Evolutionary conservation across 2,113 vertebrate species (phyloP).

Genomic region (Plotosus lineatus): DNA sequence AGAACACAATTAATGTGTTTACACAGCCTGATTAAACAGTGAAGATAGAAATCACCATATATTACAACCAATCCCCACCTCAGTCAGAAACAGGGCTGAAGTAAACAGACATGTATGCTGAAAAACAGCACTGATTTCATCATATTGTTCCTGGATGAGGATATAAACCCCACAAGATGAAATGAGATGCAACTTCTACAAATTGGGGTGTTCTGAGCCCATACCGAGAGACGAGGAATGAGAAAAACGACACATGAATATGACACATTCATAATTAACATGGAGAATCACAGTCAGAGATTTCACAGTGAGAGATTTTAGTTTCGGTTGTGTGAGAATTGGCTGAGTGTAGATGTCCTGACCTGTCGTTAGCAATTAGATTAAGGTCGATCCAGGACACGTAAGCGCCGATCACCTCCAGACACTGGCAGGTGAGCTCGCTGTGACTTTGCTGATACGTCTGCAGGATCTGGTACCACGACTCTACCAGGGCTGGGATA

Average conservation of each 20-base stretch:
- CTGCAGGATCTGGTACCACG: constrained; percentile 98
- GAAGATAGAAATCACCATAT: no score
- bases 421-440: constrained; percentile 96
- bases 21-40: no score
- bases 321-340: no score
- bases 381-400: constrained; percentile 99
- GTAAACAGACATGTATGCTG: no score
- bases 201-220: no score
- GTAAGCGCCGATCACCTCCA: constrained; percentile 96
- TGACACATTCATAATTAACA: background rate
- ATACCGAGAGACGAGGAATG: background rate
- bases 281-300: background rate
- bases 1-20: no score
- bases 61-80: no score
- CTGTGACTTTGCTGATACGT: constrained; percentile 91
- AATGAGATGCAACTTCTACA: no score
- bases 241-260: background rate
- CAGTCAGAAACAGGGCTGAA: no score
- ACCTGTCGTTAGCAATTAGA: constrained; percentile 98
- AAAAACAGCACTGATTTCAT: no score
- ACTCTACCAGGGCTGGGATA: constrained; percentile 95
- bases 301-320: background rate
- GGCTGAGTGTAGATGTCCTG: constrained; percentile 33
- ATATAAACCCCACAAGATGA: no score
- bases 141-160: no score